Percentiles rank a stretch among this genome's conserved stretches.
Evolutionary conservation across 2,797 vertebrate species (phyloP).

Genomic region (Arnoldichthys spilopterus): DNA sequence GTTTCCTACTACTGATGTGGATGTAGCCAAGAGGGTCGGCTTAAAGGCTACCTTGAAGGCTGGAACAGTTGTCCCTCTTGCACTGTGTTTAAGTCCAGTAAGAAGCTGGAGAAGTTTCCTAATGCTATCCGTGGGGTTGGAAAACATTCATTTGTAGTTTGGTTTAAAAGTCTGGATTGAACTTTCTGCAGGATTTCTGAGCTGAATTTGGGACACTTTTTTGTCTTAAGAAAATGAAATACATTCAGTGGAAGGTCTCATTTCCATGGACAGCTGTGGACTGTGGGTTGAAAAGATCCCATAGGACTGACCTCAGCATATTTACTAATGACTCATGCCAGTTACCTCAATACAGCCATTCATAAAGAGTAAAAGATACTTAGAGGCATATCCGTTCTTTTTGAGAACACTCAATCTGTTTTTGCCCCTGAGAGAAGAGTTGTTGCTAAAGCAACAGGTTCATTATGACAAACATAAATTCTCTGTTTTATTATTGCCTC

Average conservation of each 20-base stretch:
- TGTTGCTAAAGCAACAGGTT: slow-evolving; percentile 35
- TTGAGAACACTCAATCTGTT: slow-evolving; percentile 10
- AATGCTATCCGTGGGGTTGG: not conserved
- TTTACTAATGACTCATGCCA: slow-evolving; percentile 38
- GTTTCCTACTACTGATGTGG: not conserved
- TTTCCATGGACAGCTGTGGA: slow-evolving; percentile 34
- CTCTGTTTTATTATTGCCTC: slow-evolving; percentile 11
- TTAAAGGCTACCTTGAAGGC: not conserved
- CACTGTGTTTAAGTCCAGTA: not conserved
- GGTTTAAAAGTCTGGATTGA: not conserved
- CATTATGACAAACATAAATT: slow-evolving; percentile 22
- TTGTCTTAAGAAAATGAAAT: not conserved
- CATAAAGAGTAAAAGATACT: slow-evolving; percentile 15
- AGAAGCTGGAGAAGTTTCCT: not conserved
- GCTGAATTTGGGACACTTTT: not conserved
- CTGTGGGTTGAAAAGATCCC: slow-evolving; percentile 30
- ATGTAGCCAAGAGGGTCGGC: not conserved
- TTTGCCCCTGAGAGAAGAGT: not conserved
- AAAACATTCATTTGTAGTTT: not conserved
- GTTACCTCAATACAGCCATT: slow-evolving; percentile 40
- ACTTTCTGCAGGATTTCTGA: not conserved
- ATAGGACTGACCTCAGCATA: slow-evolving; percentile 39
- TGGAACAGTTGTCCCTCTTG: not conserved
- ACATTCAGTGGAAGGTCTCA: slow-evolving; percentile 33
- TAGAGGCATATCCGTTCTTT: slow-evolving; percentile 14